phyloP scores from a whole-genome alignment of 2,113 vertebrate genomes.

The Riparia riparia region DNA sequence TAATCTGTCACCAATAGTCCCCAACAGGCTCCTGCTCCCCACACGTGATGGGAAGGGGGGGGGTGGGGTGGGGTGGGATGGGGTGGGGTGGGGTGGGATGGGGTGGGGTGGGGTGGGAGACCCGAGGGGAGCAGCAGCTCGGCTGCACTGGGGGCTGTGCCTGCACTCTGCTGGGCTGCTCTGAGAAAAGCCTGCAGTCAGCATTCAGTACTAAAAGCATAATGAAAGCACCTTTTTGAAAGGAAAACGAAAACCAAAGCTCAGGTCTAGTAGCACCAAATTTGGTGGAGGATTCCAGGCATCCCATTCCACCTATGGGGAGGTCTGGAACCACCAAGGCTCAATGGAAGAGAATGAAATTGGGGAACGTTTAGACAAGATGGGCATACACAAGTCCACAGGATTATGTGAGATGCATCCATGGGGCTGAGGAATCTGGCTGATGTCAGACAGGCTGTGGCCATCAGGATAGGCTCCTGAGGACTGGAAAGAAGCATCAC shows the following conservation, averaged over 20 bases:
- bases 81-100: too few species aligned
- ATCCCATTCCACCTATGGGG: background rate
- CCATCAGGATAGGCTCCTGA: background rate
- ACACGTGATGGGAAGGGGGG: too few species aligned
- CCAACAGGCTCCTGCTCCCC: background rate
- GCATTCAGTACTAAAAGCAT: background rate
- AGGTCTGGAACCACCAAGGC: background rate
- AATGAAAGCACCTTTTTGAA: background rate
- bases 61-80: background rate
- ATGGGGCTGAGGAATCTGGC: background rate
- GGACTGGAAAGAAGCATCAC: background rate
- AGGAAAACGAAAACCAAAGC: background rate
- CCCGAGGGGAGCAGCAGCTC: fast-evolving
- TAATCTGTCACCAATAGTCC: background rate
- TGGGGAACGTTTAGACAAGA: background rate
- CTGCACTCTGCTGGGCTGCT: background rate
- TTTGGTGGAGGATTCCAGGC: background rate
- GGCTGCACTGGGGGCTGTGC: background rate
- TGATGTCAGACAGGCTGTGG: background rate
- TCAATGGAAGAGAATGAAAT: background rate
- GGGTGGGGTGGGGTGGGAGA: too few species aligned
- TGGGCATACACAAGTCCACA: background rate
- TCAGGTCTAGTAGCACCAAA: background rate
- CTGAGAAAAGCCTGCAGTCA: background rate
- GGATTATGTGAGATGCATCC: background rate